Evolutionary conservation across 1,140 invertebrate genomes (phyloP), one percentile per base, ranked within the genome.

Genomic region (Brachionus calyciflorus): DNA sequence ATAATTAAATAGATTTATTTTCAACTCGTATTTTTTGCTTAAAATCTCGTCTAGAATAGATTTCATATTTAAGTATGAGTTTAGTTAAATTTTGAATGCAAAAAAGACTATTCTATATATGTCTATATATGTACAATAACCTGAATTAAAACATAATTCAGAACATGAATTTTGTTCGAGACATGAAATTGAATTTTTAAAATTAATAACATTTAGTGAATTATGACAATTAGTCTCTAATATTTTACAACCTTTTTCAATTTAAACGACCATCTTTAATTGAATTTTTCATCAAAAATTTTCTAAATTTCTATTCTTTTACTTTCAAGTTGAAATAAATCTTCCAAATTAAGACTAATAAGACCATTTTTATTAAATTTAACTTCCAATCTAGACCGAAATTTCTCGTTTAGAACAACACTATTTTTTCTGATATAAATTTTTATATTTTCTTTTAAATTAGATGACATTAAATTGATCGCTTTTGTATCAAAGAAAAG

Each of bases 1-100:
- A 14, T 33, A 60, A 60, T 60, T 60, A 19, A 55, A 49, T 30
- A 51, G 69, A 51, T 51, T 49, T 40, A 73, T 73, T 26, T 55
- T 49, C 19, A 73, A 33, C 21, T 73, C 69, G 24, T 51, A 73
- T 28, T 41, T 49, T 73, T 73, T 55, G 17, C 21, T 41, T 10
- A 73, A 51, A 14, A 73, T 21, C 14, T 24, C 2, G 24, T 55
- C 37, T 21, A 73, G 19, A 1, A 55, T 51, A 19, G 26, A 51
- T 49, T 41, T 73, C 69, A 7, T 73, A 73, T 17, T 49, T 21
- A 30, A 73, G 69, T 10, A 73, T 51, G 19, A 21, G 17, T 37
- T 55, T 73, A 28, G 51, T 49, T 10, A 30, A 33, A 26, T 49
- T 55, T 40, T 28, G 19, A 10, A 73, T 51, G n/a, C 12, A 3